Conservation (phyloP, 2,888 invertebrate genomes). For the Priocnemis perturbator region DNA sequence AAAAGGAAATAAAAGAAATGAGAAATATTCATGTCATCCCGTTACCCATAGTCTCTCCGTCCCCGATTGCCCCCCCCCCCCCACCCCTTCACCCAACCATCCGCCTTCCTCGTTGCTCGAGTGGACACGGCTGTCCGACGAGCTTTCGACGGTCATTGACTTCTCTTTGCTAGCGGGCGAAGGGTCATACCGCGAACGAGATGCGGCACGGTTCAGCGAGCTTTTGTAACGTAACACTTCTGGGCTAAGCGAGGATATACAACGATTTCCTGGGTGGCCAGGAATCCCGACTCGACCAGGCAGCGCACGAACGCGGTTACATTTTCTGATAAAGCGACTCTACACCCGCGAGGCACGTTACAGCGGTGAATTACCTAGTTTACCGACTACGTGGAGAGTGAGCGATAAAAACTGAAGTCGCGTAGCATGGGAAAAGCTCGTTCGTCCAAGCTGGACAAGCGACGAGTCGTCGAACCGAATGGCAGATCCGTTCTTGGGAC, state of each 20-base stretch:
- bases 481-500: no score
- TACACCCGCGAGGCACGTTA: slow-evolving; percentile 6
- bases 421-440: no score
- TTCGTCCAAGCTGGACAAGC: no score
- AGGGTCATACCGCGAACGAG: slow-evolving; percentile 45
- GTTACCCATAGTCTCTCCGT: slow-evolving; percentile 41
- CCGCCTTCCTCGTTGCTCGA: slow-evolving; percentile 38
- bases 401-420: no score
- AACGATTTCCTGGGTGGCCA: background rate
- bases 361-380: background rate
- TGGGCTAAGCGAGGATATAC: background rate
- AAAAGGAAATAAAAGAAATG: background rate
- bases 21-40: slow-evolving; percentile 31
- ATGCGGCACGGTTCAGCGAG: slow-evolving; percentile 40
- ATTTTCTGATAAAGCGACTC: no score
- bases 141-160: slow-evolving; percentile 63
- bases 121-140: slow-evolving; percentile 51
- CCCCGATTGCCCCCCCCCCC: slow-evolving; percentile 16
- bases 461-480: no score
- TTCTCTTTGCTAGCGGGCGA: slow-evolving; percentile 48
- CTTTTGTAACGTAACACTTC: slow-evolving; percentile 6
- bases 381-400: no score
- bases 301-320: background rate
- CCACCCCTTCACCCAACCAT: no score
- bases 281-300: background rate